Conservation (phyloP, 2,797 vertebrate species). For the Labroides dimidiatus region DNA sequence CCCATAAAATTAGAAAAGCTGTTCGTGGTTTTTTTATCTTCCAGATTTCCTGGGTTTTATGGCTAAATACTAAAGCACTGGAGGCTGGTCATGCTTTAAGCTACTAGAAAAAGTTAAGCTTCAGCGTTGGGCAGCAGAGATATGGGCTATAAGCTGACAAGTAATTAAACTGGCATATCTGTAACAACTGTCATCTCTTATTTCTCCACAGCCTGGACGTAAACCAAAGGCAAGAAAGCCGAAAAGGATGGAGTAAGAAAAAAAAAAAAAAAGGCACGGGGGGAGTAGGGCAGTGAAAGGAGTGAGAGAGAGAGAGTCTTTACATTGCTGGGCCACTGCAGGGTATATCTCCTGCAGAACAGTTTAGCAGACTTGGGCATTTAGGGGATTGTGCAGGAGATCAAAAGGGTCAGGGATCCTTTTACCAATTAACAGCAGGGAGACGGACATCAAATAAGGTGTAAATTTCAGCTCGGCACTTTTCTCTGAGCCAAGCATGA, state of each 20-base stretch:
- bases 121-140: constrained; percentile 94
- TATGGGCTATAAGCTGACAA: constrained; percentile 98
- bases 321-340: constrained; percentile 84
- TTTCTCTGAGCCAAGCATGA: constrained; percentile 90
- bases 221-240: constrained; percentile 90
- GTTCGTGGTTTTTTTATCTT: constrained; percentile 88
- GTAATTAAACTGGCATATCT: constrained; percentile 99
- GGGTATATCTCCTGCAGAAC: constrained; percentile 89
- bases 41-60: constrained; percentile 91
- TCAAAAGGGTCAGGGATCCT: constrained; percentile 92
- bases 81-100: constrained; percentile 97
- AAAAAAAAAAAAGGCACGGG: constrained; percentile 64
- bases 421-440: constrained; percentile 92
- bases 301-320: constrained; percentile 77
- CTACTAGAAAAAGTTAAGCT: constrained; percentile 97
- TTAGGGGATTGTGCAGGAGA: constrained; percentile 91
- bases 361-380: constrained; percentile 92
- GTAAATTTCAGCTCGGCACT: constrained; percentile 92
- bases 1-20: constrained; percentile 88
- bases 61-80: constrained; percentile 92
- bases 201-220: constrained; percentile 94
- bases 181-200: constrained; percentile 99
- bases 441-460: constrained; percentile 93
- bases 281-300: constrained; percentile 68
- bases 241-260: constrained; percentile 81